These are phyloP conservation scores for Poeciliopsis prolifica DNA, from an alignment of 2,113 vertebrate genomes.

Conservation along the genomic window DNA sequence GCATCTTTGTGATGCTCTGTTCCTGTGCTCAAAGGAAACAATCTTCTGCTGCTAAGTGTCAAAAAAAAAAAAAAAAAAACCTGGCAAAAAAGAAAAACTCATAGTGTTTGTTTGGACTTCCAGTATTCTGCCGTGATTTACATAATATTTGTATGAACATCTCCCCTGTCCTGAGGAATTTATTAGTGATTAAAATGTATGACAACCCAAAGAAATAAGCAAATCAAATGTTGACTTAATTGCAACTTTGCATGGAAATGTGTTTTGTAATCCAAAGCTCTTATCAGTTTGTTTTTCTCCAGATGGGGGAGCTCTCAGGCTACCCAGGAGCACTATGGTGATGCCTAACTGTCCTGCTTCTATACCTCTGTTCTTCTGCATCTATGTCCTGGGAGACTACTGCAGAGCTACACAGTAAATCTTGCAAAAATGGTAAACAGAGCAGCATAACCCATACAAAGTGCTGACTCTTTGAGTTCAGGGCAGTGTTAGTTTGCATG, in stretches of 20 bases:
- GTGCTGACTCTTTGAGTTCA: constrained; percentile 57
- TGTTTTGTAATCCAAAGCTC: constrained; percentile 9
- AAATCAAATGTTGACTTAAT: constrained; percentile 1
- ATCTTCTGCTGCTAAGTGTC: constrained; percentile 13
- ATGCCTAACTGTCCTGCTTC: constrained; percentile 14
- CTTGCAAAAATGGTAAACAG: constrained; percentile 60
- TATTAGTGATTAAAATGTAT: not conserved
- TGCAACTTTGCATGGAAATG: constrained; percentile 36
- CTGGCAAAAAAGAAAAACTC: constrained; percentile 5
- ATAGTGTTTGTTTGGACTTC: constrained; percentile 35
- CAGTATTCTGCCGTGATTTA: constrained; percentile 21
- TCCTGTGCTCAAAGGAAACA: constrained; percentile 57
- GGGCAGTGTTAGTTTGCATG: constrained; percentile 40
- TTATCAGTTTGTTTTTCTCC: constrained; percentile 33
- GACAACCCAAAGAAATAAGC: constrained; percentile 16
- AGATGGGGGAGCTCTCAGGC: constrained; percentile 72
- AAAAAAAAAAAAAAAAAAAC: constrained; percentile 28
- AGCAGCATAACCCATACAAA: constrained; percentile 45
- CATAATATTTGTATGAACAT: constrained; percentile 21
- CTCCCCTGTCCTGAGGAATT: constrained; percentile 3
- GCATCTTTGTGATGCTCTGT: constrained; percentile 48
- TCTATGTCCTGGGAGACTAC: constrained; percentile 49
- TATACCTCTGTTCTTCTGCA: constrained; percentile 19
- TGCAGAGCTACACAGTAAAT: constrained; percentile 51
- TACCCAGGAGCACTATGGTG: constrained; percentile 2